Conservation (phyloP, 2,888 invertebrate genomes). For the Podabrus alpinus region DNA sequence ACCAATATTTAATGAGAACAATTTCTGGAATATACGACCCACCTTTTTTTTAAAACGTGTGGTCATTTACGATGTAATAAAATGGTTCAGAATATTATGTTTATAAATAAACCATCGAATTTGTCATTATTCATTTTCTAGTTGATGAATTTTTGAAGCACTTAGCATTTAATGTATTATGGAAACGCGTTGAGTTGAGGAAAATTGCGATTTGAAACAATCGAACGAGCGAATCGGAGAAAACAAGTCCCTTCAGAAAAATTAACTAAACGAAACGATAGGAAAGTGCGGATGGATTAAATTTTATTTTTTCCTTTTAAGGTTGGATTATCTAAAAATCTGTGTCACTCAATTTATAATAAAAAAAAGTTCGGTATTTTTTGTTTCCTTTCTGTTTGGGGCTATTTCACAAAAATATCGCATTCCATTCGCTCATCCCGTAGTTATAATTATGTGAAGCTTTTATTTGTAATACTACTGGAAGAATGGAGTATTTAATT, state of each 20-base stretch:
- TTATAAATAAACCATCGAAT: background rate
- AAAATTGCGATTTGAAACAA: background rate
- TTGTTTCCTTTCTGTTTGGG: background rate
- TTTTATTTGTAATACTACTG: background rate
- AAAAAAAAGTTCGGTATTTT: background rate
- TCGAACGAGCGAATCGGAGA: background rate
- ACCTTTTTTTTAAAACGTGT: background rate
- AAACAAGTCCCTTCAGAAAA: background rate
- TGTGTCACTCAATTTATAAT: background rate
- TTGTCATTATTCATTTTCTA: background rate
- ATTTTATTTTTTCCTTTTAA: background rate
- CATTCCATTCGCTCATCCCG: background rate
- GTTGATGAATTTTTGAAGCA: background rate
- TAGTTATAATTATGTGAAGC: background rate
- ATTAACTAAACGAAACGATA: background rate
- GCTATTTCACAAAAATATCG: background rate
- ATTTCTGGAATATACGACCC: constrained; percentile 4
- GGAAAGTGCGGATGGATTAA: background rate
- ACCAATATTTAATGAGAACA: constrained; percentile 22
- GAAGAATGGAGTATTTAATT: background rate
- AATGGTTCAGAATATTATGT: background rate
- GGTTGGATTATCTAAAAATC: background rate
- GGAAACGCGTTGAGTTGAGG: background rate
- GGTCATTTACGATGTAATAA: background rate
- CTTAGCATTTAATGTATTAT: background rate